Evolutionary conservation across 1,140 invertebrate genomes (phyloP).

Genomic region (Drosophila lacertosa): DNA sequence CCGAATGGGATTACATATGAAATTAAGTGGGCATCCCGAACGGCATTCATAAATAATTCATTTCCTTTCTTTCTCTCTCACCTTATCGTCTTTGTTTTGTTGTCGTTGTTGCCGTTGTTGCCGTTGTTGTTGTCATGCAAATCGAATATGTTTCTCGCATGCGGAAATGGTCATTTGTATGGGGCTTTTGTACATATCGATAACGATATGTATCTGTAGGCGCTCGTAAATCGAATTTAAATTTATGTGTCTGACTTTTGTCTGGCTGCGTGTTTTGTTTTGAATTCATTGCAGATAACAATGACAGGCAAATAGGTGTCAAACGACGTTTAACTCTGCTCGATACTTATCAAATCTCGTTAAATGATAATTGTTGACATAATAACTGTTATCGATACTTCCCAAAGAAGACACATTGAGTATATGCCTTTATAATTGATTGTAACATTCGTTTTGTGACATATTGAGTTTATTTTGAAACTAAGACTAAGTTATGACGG

Average conservation of each 20-base stretch:
- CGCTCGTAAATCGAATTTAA: conserved; percentile 16
- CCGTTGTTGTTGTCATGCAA: conserved; percentile 29
- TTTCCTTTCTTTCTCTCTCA: conserved; percentile 18
- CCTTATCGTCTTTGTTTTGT: background rate
- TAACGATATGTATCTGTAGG: conserved; percentile 62
- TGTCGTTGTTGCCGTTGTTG: conserved; percentile 14
- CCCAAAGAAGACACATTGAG: too few relatives aligned
- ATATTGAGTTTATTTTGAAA: too few relatives aligned
- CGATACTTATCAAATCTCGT: background rate
- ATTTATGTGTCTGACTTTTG: conserved; percentile 13
- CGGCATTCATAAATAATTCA: conserved; percentile 71
- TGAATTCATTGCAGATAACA: conserved; percentile 24
- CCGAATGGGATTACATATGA: conserved; percentile 69
- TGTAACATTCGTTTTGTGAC: too few relatives aligned
- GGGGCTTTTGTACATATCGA: conserved; percentile 47
- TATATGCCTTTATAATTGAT: too few relatives aligned
- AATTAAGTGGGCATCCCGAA: conserved; percentile 60
- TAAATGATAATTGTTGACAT: background rate
- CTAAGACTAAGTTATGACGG: too few relatives aligned
- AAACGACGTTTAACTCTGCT: background rate
- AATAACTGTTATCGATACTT: too few relatives aligned
- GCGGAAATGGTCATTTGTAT: conserved; percentile 68
- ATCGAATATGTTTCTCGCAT: conserved; percentile 25
- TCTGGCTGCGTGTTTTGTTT: conserved; percentile 21
- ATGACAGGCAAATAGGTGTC: background rate